phyloP scores from a whole-genome alignment of 2,113 vertebrate genomes.

The Albula goreensis region DNA sequence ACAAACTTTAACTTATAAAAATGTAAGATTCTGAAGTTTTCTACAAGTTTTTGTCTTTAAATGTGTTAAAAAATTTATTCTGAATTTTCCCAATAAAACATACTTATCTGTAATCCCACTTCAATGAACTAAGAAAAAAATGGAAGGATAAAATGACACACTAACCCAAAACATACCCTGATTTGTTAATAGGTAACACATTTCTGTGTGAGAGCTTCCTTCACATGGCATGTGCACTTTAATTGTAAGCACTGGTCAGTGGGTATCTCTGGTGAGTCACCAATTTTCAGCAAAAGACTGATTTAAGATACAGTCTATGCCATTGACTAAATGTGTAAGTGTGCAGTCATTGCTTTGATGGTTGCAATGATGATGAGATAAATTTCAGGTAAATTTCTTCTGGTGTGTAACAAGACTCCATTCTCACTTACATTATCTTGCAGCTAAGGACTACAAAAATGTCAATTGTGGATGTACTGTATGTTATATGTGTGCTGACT shows the following conservation, averaged over 20 bases:
- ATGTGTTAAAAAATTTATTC: no score
- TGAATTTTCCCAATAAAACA: neutral
- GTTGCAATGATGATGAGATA: neutral
- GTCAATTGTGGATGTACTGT: neutral
- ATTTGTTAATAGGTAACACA: neutral
- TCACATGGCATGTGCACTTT: neutral
- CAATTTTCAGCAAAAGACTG: no score
- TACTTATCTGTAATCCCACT: neutral
- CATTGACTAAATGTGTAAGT: neutral
- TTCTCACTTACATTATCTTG: neutral
- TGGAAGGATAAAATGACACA: neutral
- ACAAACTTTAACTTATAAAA: neutral
- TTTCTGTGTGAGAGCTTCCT: neutral
- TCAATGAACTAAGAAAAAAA: neutral
- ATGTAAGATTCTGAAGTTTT: no score
- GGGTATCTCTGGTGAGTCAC: no score
- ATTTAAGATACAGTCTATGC: neutral
- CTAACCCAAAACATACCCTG: neutral
- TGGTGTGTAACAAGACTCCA: neutral
- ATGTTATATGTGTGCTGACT: neutral
- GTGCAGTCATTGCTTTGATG: neutral
- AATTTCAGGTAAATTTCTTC: neutral
- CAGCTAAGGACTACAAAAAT: neutral
- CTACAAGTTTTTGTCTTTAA: no score
- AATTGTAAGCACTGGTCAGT: neutral